Evolutionary conservation across 1,140 invertebrate genomes (phyloP).

Genomic region (Heterodera carotae): DNA sequence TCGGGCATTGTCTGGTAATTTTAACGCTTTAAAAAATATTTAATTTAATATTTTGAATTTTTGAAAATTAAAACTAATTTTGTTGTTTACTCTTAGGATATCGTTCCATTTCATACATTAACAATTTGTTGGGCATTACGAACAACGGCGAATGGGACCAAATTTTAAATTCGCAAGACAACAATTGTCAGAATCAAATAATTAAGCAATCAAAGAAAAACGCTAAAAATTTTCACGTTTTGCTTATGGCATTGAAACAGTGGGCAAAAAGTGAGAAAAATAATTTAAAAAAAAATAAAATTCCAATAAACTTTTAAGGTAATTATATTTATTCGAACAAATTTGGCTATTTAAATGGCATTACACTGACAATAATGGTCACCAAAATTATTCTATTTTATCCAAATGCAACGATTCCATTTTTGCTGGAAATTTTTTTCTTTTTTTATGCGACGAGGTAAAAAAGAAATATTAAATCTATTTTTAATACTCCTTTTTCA

Average conservation of each 20-base stretch:
- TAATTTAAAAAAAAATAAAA: conserved; percentile 7
- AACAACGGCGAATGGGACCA: neutral
- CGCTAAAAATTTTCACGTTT: neutral
- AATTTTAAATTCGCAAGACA: neutral
- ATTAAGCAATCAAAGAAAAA: neutral
- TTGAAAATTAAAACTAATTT: neutral
- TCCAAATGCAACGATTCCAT: neutral
- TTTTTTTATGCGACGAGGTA: conserved; percentile 52
- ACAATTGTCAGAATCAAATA: neutral
- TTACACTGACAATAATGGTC: conserved; percentile 67
- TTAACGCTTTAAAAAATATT: neutral
- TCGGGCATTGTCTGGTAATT: neutral
- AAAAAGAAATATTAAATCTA: neutral
- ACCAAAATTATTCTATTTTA: conserved; percentile 12
- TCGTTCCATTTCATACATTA: neutral
- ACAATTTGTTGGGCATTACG: neutral
- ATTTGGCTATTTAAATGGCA: conserved; percentile 72
- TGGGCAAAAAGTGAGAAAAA: conserved; percentile 24
- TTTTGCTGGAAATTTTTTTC: conserved; percentile 67
- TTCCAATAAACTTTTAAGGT: conserved; percentile 71
- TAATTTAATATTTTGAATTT: neutral
- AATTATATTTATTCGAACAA: conserved; percentile 75
- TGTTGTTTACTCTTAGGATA: neutral
- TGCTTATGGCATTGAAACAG: conserved; percentile 13
- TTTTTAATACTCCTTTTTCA: too few relatives aligned